These are phyloP conservation scores for Leptothorax acervorum DNA, from an alignment of 2,888 invertebrate species.

Conservation along the genomic window DNA sequence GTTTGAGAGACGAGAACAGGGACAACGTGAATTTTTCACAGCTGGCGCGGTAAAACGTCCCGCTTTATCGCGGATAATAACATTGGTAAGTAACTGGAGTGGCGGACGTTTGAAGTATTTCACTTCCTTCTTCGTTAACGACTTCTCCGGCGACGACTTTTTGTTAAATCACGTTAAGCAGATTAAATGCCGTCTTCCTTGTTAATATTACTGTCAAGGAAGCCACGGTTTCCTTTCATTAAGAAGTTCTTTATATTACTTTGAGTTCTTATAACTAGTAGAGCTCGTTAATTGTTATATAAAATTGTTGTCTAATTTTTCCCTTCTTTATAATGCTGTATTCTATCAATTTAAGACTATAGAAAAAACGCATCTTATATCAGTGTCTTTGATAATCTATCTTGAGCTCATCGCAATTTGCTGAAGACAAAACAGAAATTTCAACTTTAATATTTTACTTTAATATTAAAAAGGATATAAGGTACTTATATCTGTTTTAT, in stretches of 20 bases:
- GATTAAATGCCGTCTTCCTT: constrained; percentile 46
- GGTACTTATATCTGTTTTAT: neutral
- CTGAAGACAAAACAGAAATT: constrained; percentile 3
- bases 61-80: constrained; percentile 46
- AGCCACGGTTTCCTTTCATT: constrained; percentile 17
- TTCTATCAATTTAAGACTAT: neutral
- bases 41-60: constrained; percentile 25
- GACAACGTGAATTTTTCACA: constrained; percentile 43
- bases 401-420: neutral
- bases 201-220: constrained; percentile 32
- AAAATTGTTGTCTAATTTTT: constrained; percentile 13
- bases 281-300: neutral
- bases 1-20: constrained; percentile 18
- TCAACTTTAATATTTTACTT: neutral
- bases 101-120: constrained; percentile 50
- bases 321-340: neutral
- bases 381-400: neutral
- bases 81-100: constrained; percentile 39
- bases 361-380: neutral
- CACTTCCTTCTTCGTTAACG: constrained; percentile 51
- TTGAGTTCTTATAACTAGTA: neutral
- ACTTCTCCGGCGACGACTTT: constrained; percentile 39
- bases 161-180: constrained; percentile 53
- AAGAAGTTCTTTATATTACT: neutral
- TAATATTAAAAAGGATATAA: neutral